These are phyloP conservation scores for Tragelaphus scriptus DNA, from an alignment of 2,113 vertebrate species.

Conservation along the genomic window DNA sequence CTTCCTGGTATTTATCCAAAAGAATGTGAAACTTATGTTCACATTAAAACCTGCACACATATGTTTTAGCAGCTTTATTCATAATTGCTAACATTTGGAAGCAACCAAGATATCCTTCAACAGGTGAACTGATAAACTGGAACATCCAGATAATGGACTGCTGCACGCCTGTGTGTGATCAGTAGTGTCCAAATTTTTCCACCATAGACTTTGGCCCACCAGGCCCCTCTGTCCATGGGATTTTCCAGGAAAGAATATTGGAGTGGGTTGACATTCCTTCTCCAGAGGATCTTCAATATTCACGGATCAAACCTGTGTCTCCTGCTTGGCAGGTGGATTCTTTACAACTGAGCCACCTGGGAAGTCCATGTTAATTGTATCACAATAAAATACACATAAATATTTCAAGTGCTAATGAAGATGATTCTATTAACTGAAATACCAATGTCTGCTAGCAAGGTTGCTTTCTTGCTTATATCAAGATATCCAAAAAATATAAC, in stretches of 20 bases:
- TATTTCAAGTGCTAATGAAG: neutral
- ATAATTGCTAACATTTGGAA: neutral
- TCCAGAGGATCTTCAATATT: neutral
- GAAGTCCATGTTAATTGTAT: neutral
- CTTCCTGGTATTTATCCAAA: neutral
- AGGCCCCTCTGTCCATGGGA: neutral
- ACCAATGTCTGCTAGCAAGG: neutral
- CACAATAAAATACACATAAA: neutral
- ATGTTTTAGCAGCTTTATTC: neutral
- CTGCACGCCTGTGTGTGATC: rapidly evolving
- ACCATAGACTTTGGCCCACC: neutral
- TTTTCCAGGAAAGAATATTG: neutral
- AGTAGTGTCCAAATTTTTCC: neutral
- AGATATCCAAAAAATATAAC: neutral
- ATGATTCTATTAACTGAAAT: slow-evolving; percentile 5
- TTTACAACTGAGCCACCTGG: neutral
- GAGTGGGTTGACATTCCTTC: neutral
- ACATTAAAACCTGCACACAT: neutral
- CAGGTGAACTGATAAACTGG: neutral
- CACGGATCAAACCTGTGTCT: neutral
- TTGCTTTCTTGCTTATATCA: neutral
- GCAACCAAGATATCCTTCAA: neutral
- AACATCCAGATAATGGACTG: neutral
- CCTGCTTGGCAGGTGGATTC: neutral
- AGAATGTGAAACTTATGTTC: neutral